Conservation (phyloP, 2,113 vertebrate species). For the Pungitius pungitius region DNA sequence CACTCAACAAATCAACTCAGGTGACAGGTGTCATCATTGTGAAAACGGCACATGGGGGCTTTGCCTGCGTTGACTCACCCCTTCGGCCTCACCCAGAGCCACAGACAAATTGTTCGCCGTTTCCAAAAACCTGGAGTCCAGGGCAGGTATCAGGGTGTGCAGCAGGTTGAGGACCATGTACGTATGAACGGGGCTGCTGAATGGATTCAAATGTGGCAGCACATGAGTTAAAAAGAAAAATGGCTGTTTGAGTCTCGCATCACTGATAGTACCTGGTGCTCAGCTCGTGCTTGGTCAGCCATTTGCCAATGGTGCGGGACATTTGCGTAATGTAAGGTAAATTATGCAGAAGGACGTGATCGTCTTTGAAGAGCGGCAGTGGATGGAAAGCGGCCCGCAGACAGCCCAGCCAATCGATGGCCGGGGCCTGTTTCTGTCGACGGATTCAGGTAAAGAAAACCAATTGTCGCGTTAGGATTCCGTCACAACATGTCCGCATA, state of each 20-base stretch:
- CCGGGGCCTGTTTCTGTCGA: slow-evolving; percentile 84
- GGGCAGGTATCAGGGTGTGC: slow-evolving; percentile 78
- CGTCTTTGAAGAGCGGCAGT: slow-evolving; percentile 78
- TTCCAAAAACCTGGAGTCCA: slow-evolving; percentile 77
- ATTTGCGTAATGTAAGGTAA: slow-evolving; percentile 87
- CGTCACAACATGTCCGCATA: neutral
- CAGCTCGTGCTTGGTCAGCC: slow-evolving; percentile 57
- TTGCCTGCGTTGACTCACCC: slow-evolving; percentile 47
- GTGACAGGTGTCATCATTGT: neutral
- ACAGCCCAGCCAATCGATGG: slow-evolving; percentile 89
- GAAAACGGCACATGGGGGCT: neutral
- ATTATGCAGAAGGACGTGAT: slow-evolving; percentile 86
- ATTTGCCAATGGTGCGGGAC: slow-evolving; percentile 79
- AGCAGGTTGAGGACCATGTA: slow-evolving; percentile 81
- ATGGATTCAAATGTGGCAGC: slow-evolving; percentile 25
- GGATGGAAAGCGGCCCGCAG: slow-evolving; percentile 85
- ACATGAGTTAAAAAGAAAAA: neutral
- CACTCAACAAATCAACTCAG: slow-evolving; percentile 18
- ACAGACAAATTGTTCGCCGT: slow-evolving; percentile 64
- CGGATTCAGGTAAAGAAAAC: slow-evolving; percentile 18
- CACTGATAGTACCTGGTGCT: slow-evolving; percentile 65
- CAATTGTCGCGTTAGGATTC: neutral
- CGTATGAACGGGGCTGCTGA: slow-evolving; percentile 74
- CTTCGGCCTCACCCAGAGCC: slow-evolving; percentile 50
- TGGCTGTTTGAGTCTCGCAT: neutral